Base-by-base conservation (phyloP, 2,888 invertebrate species). In the Oxycera nigricornis region DNA sequence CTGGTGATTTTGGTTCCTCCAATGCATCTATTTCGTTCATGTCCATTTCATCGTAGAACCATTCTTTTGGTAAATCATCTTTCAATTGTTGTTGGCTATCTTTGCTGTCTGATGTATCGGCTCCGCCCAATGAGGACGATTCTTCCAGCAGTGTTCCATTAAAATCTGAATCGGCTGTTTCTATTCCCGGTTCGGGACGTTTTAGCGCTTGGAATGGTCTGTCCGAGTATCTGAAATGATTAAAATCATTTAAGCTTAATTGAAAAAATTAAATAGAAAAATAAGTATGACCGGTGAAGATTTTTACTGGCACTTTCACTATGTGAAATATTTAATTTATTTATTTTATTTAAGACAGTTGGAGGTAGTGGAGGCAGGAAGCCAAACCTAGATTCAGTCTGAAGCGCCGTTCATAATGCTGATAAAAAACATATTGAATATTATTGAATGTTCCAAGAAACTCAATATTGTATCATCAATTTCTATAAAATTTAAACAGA, bases 1-100 rank as follows among this genome's bases (percentile, higher is more conserved):
- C 91, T 80, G 96, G 96, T 46, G 94, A 91, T 82, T 96, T 96
- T 0, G 93, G 95, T 81, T 96, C 96, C 81, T 96, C 96, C 76
- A 94, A 93, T 0, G 92, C 92, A 80, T 96, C 96, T 86, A 95
- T 94, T 82, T 97, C 96, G 75, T 95, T 91, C 86, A 96, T 92
- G 76, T 94, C 94, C 81, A 93, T 88, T 77, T 95, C 95, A 82
- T 95, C 95, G 81, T 94, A 95, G 86, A 92, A 95, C 95, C 95
- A 95, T 79, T 94, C 94, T 87, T 92, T 93, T 78, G 91, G 89
- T 77, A 87, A 85, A 82, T 92, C 92, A 87, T 95, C 94, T 83
- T 94, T 94, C 6, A 91, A 88, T 22, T 90, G 89, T 80, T 93
- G 90, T 80, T 93, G 90, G 80, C 94, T 95, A 81, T 95, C 95